phyloP scores from a whole-genome alignment of 53 echinoderm and acorn worm species.

The Echinarachnius parma region DNA sequence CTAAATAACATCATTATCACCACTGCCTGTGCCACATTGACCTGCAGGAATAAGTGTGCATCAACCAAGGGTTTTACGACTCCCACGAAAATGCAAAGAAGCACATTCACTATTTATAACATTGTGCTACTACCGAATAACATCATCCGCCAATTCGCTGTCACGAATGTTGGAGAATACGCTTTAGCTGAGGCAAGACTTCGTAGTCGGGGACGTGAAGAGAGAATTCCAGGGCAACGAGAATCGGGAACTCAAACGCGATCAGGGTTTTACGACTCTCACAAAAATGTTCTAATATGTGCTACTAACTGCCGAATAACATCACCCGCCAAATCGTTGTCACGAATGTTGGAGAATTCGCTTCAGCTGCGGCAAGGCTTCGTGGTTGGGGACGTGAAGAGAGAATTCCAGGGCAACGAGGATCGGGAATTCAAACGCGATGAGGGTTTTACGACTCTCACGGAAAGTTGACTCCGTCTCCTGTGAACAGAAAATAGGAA shows the following conservation, averaged over 20 bases:
- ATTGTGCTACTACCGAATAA: no score
- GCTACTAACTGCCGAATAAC: no score
- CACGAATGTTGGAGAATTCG: conserved; percentile 74
- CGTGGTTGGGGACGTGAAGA: conserved; percentile 77
- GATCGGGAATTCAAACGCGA: conserved; percentile 87
- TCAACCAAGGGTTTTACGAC: no score
- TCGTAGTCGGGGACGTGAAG: conserved; percentile 3
- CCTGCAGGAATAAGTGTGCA: no score
- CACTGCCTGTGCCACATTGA: no score
- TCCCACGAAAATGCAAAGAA: no score
- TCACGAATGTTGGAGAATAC: conserved; percentile 58
- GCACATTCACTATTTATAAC: no score
- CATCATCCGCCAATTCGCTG: no score
- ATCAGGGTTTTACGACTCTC: conserved; percentile 89
- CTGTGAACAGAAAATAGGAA: no score
- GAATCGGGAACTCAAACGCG: conserved; percentile 85
- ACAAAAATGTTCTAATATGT: no score
- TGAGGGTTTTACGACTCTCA: conserved; percentile 86
- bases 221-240: conserved; percentile 72
- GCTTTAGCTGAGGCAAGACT: conserved; percentile 71
- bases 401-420: conserved; percentile 92
- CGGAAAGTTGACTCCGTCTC: conserved; percentile 95
- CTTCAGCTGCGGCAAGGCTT: conserved; percentile 85
- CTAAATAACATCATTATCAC: no score
- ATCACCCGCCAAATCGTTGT: not conserved